Conservation (phyloP, 2,113 vertebrate species). For the Acanthochromis polyacanthus region DNA sequence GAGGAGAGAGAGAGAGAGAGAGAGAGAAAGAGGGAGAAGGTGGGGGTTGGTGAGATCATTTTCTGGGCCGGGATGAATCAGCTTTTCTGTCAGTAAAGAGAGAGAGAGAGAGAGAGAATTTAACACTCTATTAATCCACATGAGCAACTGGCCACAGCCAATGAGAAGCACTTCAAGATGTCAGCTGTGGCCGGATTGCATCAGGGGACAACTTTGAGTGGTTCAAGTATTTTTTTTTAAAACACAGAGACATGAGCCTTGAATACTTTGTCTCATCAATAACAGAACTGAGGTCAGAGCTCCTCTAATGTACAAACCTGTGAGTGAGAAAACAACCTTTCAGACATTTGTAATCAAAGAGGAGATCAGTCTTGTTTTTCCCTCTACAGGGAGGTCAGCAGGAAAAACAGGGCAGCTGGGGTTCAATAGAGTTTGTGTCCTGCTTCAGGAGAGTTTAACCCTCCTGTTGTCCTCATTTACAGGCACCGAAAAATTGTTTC, state of each 20-base stretch:
- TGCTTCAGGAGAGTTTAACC: no score
- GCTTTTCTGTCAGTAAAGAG: slow-evolving; percentile 70
- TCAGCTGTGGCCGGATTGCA: slow-evolving; percentile 31
- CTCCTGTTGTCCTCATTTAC: no score
- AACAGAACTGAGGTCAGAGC: background rate
- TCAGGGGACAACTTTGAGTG: background rate
- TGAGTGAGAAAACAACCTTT: background rate
- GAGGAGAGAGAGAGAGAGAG: background rate
- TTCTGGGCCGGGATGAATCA: slow-evolving; percentile 80
- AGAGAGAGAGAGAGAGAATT: slow-evolving; percentile 11
- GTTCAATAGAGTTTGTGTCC: no score
- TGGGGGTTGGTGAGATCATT: slow-evolving; percentile 78
- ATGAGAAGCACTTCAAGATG: slow-evolving; percentile 38
- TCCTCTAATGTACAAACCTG: background rate
- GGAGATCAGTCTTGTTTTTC: no score
- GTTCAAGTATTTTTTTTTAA: background rate
- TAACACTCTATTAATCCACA: slow-evolving; percentile 33
- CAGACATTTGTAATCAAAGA: no score
- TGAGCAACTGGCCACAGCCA: slow-evolving; percentile 26
- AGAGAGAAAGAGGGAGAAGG: slow-evolving; percentile 11
- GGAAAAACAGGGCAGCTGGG: no score
- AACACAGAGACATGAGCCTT: background rate
- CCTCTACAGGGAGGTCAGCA: no score
- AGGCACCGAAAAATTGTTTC: no score
- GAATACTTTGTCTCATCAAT: background rate